Conservation (phyloP, 2,797 vertebrate genomes). For the Poecilia gillii region DNA sequence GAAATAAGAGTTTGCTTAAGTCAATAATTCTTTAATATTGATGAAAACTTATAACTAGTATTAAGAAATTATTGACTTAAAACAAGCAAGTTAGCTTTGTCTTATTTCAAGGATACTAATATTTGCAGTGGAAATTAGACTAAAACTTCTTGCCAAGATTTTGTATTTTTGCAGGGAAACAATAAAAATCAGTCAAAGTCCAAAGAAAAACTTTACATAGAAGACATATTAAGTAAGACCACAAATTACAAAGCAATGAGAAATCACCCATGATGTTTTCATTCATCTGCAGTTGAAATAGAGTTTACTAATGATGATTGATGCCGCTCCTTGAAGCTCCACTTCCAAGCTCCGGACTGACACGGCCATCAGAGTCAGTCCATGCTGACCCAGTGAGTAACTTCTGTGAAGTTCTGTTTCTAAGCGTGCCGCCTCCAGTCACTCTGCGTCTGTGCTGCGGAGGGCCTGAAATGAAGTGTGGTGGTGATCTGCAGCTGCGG, state of each 20-base stretch:
- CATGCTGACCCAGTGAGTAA: slow-evolving; percentile 26
- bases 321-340: neutral
- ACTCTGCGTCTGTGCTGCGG: neutral
- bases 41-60: too few species aligned
- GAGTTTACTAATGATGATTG: slow-evolving; percentile 16
- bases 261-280: neutral
- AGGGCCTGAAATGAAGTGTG: slow-evolving; percentile 31
- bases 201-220: neutral
- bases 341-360: slow-evolving; percentile 11
- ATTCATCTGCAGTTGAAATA: neutral
- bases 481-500: slow-evolving; percentile 39
- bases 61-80: too few species aligned
- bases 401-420: slow-evolving; percentile 26
- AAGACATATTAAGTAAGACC: neutral
- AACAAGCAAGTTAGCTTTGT: too few species aligned
- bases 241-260: neutral
- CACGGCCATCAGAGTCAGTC: slow-evolving; percentile 13
- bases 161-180: neutral
- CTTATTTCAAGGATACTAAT: too few species aligned
- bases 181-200: neutral
- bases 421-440: slow-evolving; percentile 27
- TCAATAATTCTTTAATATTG: too few species aligned
- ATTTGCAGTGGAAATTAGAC: too few species aligned
- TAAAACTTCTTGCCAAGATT: neutral
- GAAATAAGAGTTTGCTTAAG: too few species aligned